phyloP scores from a whole-genome alignment of 2,888 invertebrate genomes.

The Cetonia aurata region DNA sequence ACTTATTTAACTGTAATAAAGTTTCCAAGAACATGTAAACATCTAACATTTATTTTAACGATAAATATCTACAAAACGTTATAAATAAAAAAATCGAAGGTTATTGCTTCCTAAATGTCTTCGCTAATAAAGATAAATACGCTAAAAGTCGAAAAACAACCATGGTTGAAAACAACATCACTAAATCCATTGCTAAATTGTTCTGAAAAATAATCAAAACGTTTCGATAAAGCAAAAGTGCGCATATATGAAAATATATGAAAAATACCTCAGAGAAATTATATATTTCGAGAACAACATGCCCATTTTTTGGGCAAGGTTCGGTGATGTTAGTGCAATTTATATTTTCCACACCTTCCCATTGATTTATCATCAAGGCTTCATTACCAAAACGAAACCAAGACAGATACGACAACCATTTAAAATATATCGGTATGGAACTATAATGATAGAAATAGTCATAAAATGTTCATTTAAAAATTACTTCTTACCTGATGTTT shows the following conservation, averaged over 20 bases:
- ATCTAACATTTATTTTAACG: constrained; percentile 26
- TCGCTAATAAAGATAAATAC: constrained; percentile 79
- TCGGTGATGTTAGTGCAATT: constrained; percentile 80
- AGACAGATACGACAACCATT: constrained; percentile 89
- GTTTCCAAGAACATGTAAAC: constrained; percentile 8
- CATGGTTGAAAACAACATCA: constrained; percentile 78
- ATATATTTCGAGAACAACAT: constrained; percentile 81
- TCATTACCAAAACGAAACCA: constrained; percentile 96
- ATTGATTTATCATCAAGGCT: constrained; percentile 89
- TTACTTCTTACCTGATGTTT: constrained; percentile 78
- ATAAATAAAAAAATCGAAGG: constrained; percentile 27
- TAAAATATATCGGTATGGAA: constrained; percentile 86
- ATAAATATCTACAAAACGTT: constrained; percentile 36
- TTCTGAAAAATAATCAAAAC: constrained; percentile 67
- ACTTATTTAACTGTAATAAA: neutral
- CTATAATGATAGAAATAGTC: constrained; percentile 65
- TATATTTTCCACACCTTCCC: constrained; percentile 84
- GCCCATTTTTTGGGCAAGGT: constrained; percentile 84
- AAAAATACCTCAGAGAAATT: constrained; percentile 78
- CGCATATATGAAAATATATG: constrained; percentile 39
- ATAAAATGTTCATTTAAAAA: neutral
- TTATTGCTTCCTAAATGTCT: constrained; percentile 75
- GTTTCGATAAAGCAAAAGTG: constrained; percentile 3
- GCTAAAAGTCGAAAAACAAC: constrained; percentile 82
- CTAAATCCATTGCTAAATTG: constrained; percentile 78